Conservation (phyloP, 2,113 vertebrate species). For the Callopanchax toddi region DNA sequence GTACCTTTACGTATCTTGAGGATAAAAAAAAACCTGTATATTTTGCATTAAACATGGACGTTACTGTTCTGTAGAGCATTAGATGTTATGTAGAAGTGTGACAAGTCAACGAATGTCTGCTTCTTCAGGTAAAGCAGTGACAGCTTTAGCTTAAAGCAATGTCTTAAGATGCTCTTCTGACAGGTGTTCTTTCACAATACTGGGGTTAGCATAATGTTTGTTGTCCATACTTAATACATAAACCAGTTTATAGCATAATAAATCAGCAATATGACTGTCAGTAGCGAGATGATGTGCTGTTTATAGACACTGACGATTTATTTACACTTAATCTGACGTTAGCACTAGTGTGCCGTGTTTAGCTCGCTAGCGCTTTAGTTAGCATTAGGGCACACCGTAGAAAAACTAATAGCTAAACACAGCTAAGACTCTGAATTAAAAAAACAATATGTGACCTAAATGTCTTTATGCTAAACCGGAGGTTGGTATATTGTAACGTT, state of each 20-base stretch:
- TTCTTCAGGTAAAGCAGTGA: not conserved
- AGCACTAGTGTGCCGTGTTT: not conserved
- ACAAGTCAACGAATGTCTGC: not conserved
- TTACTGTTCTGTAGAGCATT: not conserved
- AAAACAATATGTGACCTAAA: not conserved
- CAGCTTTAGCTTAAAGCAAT: slow-evolving; percentile 2
- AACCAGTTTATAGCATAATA: not conserved
- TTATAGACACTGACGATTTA: slow-evolving; percentile 1
- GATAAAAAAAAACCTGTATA: no score
- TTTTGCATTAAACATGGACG: not conserved
- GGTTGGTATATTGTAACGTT: slow-evolving; percentile 11
- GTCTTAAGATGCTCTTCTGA: slow-evolving; percentile 35
- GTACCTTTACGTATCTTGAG: no score
- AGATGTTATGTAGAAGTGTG: not conserved
- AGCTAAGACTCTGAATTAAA: not conserved
- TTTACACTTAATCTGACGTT: slow-evolving; percentile 11
- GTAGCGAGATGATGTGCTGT: not conserved
- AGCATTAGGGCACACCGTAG: not conserved
- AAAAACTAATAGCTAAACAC: not conserved
- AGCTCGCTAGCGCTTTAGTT: slow-evolving; percentile 16
- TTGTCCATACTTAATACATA: not conserved
- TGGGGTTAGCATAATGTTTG: not conserved
- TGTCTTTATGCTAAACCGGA: not conserved
- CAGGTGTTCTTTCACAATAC: slow-evolving; percentile 26
- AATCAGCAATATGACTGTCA: not conserved